Conservation (phyloP, 2,797 vertebrate species). For the Poecilia velifera region DNA sequence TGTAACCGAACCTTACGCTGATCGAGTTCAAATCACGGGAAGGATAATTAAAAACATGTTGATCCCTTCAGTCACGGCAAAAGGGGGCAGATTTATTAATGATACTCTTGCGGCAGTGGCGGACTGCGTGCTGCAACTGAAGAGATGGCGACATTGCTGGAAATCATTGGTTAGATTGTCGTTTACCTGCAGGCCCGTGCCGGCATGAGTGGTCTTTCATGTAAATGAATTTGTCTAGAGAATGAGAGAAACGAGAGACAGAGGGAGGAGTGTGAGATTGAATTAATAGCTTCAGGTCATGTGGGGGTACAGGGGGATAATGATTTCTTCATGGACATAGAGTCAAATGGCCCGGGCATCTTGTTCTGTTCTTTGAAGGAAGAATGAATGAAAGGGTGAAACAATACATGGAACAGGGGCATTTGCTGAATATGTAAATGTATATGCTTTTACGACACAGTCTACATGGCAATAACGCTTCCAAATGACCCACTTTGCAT, state of each 20-base stretch:
- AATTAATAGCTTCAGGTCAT: conserved; percentile 82
- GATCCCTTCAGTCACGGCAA: conserved; percentile 76
- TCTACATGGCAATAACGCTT: conserved; percentile 68
- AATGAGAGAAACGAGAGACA: conserved; percentile 74
- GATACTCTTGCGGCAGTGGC: conserved; percentile 69
- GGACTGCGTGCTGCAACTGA: conserved; percentile 46
- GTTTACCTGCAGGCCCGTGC: conserved; percentile 76
- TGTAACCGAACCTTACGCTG: conserved; percentile 70
- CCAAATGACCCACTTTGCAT: conserved; percentile 83
- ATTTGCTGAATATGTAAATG: conserved; percentile 79
- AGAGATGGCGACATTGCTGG: conserved; percentile 73
- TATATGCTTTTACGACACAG: conserved; percentile 70
- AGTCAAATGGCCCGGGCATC: conserved; percentile 75
- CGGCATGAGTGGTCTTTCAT: conserved; percentile 78
- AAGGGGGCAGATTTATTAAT: conserved; percentile 77
- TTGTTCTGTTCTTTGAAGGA: conserved; percentile 45
- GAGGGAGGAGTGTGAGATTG: conserved; percentile 75
- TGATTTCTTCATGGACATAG: conserved; percentile 80
- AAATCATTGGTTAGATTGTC: conserved; percentile 75
- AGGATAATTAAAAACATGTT: conserved; percentile 79
- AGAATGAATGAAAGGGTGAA: conserved; percentile 67
- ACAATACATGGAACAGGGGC: conserved; percentile 70
- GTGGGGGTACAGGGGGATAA: conserved; percentile 63
- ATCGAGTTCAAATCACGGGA: conserved; percentile 72
- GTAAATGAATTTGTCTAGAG: conserved; percentile 79